Evolutionary conservation across 2,113 vertebrate species (phyloP).

Genomic region (Apus apus): DNA sequence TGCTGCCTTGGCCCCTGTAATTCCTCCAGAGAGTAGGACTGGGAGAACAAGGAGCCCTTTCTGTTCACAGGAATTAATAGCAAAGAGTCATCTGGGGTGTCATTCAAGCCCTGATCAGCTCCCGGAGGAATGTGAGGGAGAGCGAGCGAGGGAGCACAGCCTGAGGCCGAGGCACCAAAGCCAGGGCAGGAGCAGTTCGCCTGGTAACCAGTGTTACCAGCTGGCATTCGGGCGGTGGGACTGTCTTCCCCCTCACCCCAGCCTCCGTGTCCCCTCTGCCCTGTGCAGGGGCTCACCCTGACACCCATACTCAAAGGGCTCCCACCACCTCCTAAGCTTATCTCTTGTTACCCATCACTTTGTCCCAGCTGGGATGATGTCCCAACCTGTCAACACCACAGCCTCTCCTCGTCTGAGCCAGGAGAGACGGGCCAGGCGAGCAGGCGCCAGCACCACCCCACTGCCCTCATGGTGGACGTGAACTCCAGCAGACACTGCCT

Average conservation of each 20-base stretch:
- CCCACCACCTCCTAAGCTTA: not conserved
- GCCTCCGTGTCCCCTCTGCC: not conserved
- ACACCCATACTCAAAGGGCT: not conserved
- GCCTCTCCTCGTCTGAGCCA: not conserved
- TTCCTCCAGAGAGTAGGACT: constrained; percentile 77
- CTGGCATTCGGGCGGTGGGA: not conserved
- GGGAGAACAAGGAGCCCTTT: constrained; percentile 84
- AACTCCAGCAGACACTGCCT: not conserved
- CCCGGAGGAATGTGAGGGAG: constrained; percentile 77
- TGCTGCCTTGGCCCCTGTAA: constrained; percentile 75
- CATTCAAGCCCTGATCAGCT: constrained; percentile 84
- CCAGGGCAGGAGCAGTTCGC: constrained; percentile 38
- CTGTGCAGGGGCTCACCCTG: not conserved
- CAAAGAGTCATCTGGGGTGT: constrained; percentile 82
- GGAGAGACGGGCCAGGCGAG: not conserved
- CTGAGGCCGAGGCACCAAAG: constrained; percentile 60
- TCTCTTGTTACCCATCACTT: not conserved
- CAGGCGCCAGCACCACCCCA: not conserved
- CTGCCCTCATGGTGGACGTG: not conserved
- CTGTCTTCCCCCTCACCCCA: not conserved
- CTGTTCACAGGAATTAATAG: constrained; percentile 85
- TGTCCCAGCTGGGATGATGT: accelerated
- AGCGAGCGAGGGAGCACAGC: constrained; percentile 39
- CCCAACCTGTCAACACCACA: not conserved
- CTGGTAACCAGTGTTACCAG: constrained; percentile 34